Evolutionary conservation across 2,888 invertebrate species (phyloP).

Genomic region (Archips crataeganus): DNA sequence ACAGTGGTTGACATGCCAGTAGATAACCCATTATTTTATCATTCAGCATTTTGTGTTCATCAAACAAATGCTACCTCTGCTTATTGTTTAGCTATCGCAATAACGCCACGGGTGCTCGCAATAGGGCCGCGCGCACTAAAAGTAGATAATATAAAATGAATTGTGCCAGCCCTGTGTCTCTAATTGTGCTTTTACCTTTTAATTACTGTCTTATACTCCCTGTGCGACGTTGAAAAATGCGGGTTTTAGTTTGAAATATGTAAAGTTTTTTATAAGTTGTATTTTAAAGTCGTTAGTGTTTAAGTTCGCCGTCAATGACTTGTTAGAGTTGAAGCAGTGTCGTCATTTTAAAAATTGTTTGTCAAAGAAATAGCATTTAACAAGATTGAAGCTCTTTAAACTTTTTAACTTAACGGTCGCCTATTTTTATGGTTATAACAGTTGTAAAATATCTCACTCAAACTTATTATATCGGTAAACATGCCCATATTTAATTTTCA

Average conservation of each 20-base stretch:
- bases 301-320: too few species aligned
- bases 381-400: too few species aligned
- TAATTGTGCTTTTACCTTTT: conserved; percentile 38
- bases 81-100: neutral
- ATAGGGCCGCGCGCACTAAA: conserved; percentile 37
- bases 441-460: too few species aligned
- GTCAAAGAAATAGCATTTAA: too few species aligned
- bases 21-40: too few species aligned
- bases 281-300: too few species aligned
- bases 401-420: too few species aligned
- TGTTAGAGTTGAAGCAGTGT: too few species aligned
- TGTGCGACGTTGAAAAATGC: neutral
- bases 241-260: neutral
- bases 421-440: too few species aligned
- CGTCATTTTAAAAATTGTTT: too few species aligned
- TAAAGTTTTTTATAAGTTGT: neutral
- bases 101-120: conserved; percentile 34
- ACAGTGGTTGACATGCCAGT: too few species aligned
- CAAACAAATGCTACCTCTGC: conserved; percentile 5
- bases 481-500: neutral
- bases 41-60: neutral
- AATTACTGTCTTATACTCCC: conserved; percentile 29
- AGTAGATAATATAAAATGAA: conserved; percentile 41
- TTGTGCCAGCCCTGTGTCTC: conserved; percentile 35
- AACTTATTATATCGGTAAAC: neutral